Evolutionary conservation across 2,888 invertebrate species (phyloP).

Genomic region (Clitarchus hookeri): DNA sequence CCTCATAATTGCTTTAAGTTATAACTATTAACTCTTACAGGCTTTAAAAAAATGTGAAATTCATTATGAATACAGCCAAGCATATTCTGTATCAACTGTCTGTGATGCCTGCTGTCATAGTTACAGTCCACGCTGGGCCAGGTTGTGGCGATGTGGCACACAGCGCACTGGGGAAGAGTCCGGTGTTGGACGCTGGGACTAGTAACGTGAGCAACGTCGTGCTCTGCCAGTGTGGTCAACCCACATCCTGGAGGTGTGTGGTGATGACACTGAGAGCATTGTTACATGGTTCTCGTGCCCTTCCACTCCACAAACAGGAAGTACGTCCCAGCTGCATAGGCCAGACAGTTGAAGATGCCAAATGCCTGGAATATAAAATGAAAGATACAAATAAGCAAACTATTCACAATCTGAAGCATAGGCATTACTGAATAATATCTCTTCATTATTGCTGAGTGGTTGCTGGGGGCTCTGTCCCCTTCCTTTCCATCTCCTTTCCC

Average conservation of each 20-base stretch:
- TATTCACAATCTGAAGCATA: not conserved
- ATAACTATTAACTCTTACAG: not conserved
- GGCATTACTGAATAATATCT: not conserved
- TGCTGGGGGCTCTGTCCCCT: no score
- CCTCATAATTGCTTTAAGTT: not conserved
- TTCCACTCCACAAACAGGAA: slow-evolving; percentile 76
- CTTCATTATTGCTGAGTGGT: not conserved
- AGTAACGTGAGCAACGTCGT: not conserved
- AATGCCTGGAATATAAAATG: slow-evolving; percentile 65
- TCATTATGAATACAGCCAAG: not conserved
- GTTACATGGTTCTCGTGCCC: slow-evolving; percentile 31
- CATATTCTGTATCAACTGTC: not conserved
- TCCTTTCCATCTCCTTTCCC: no score
- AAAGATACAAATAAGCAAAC: not conserved
- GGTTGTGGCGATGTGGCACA: not conserved
- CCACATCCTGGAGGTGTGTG: slow-evolving; percentile 7
- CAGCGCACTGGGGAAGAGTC: no score
- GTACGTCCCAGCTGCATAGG: slow-evolving; percentile 77
- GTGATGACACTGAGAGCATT: not conserved
- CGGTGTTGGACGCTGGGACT: not conserved
- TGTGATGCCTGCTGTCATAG: not conserved
- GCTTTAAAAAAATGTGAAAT: not conserved
- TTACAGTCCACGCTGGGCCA: not conserved
- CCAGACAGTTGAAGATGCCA: slow-evolving; percentile 79
- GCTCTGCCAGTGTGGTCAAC: not conserved